phyloP scores from a whole-genome alignment of 2,113 vertebrate genomes.

The Forbesichthys papilliferus region DNA sequence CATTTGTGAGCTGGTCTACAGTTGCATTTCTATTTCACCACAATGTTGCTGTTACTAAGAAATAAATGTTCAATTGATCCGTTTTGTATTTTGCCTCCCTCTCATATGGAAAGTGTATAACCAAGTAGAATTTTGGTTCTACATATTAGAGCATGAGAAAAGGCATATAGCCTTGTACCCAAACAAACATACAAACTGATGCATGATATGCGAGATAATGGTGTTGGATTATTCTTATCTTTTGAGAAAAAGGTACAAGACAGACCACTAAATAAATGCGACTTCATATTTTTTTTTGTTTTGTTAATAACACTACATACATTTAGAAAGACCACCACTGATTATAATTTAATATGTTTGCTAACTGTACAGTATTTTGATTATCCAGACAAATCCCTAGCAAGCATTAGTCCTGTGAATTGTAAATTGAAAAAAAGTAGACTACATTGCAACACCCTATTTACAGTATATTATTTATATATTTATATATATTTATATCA shows the following conservation, averaged over 20 bases:
- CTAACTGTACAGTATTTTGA: slow-evolving; percentile 91
- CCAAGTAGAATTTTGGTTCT: slow-evolving; percentile 31
- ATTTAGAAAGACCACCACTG: slow-evolving; percentile 88
- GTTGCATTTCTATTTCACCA: slow-evolving; percentile 47
- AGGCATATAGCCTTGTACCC: slow-evolving; percentile 21
- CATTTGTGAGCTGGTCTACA: slow-evolving; percentile 43
- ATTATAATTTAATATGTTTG: slow-evolving; percentile 82
- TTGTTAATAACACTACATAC: slow-evolving; percentile 83
- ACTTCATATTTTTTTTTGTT: slow-evolving; percentile 72
- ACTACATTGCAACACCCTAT: slow-evolving; percentile 96
- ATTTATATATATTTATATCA: slow-evolving; percentile 76
- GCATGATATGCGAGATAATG: slow-evolving; percentile 44
- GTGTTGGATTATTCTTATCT: slow-evolving; percentile 38
- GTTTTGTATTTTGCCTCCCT: slow-evolving; percentile 18
- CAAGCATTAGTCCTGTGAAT: slow-evolving; percentile 91
- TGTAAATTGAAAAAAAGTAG: slow-evolving; percentile 86
- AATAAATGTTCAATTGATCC: slow-evolving; percentile 18
- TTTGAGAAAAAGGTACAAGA: slow-evolving; percentile 61
- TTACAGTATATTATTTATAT: slow-evolving; percentile 93
- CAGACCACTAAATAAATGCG: slow-evolving; percentile 73
- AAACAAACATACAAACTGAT: slow-evolving; percentile 19
- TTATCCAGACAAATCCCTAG: slow-evolving; percentile 87
- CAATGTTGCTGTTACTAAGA: slow-evolving; percentile 38
- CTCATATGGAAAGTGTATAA: slow-evolving; percentile 27
- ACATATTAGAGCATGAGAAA: slow-evolving; percentile 26